Evolutionary conservation across 2,797 vertebrate species (phyloP).

Genomic region (Threskiornis aethiopicus): DNA sequence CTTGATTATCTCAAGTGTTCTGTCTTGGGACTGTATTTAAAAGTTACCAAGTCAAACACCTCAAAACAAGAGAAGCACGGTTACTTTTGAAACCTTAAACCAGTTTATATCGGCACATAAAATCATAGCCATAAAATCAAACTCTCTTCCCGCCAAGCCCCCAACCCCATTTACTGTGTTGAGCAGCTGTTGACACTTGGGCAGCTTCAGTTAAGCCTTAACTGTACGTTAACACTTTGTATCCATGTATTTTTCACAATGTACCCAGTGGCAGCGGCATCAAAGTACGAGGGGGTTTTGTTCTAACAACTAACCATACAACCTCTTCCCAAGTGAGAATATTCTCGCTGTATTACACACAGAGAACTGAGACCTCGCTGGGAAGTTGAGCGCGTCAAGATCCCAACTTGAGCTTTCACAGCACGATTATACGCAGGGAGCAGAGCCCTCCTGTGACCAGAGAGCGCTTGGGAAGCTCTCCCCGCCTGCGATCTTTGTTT

Average conservation of each 20-base stretch:
- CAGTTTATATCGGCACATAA: not conserved
- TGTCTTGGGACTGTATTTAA: not conserved
- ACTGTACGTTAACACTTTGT: not conserved
- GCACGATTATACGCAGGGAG: rapidly evolving
- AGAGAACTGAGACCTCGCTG: not conserved
- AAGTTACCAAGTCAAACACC: not conserved
- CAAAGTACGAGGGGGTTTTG: not conserved
- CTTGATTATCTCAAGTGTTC: not conserved
- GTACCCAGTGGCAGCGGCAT: not conserved
- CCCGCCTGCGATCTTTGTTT: not conserved
- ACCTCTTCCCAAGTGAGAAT: not conserved
- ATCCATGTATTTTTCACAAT: rapidly evolving
- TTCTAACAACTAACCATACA: not conserved
- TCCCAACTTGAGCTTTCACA: not conserved
- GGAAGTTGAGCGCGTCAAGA: not conserved
- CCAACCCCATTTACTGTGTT: not conserved
- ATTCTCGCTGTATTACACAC: rapidly evolving
- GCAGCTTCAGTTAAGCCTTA: not conserved
- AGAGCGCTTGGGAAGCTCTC: not conserved
- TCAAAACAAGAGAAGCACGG: not conserved
- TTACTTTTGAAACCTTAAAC: not conserved
- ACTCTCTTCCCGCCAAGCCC: not conserved
- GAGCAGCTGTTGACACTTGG: not conserved
- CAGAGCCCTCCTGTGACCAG: not conserved
- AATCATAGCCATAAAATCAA: not conserved